Evolutionary conservation across 2,797 vertebrate genomes (phyloP).

Genomic region (Enteromius radiatus): DNA sequence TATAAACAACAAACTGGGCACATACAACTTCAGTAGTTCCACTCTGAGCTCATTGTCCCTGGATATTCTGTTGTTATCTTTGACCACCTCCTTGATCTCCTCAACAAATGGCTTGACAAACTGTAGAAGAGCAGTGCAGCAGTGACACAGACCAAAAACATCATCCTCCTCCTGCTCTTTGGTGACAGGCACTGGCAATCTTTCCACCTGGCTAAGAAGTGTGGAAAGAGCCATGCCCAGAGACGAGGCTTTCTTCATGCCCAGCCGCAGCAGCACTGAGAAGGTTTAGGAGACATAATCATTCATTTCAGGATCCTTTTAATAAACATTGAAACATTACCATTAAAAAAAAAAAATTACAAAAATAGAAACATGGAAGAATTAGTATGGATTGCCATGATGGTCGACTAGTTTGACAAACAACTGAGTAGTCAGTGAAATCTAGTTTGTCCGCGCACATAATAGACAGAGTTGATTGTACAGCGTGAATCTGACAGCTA

Average conservation of each 20-base stretch:
- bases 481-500: too few relatives aligned
- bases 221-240: slow-evolving; percentile 90
- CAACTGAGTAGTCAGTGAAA: not conserved
- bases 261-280: slow-evolving; percentile 87
- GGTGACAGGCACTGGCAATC: slow-evolving; percentile 87
- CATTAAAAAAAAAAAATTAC: not conserved
- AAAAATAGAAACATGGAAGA: not conserved
- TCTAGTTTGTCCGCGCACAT: too few relatives aligned
- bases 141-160: slow-evolving; percentile 83
- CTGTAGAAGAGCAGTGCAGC: slow-evolving; percentile 81
- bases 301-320: not conserved
- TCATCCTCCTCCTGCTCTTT: slow-evolving; percentile 89
- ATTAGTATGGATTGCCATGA: not conserved
- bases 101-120: slow-evolving; percentile 88
- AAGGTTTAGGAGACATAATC: not conserved
- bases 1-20: slow-evolving; percentile 28
- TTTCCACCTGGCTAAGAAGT: slow-evolving; percentile 84
- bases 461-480: too few relatives aligned
- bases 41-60: slow-evolving; percentile 82
- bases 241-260: slow-evolving; percentile 86
- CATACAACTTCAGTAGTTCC: slow-evolving; percentile 94
- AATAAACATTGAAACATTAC: not conserved
- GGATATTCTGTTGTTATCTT: slow-evolving; percentile 45
- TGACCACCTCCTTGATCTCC: slow-evolving; percentile 76
- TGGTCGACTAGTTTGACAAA: not conserved